Percentiles rank a stretch among this genome's conserved stretches.
Conservation (phyloP, 1,140 invertebrate species). For the Sycophaga agraensis region DNA sequence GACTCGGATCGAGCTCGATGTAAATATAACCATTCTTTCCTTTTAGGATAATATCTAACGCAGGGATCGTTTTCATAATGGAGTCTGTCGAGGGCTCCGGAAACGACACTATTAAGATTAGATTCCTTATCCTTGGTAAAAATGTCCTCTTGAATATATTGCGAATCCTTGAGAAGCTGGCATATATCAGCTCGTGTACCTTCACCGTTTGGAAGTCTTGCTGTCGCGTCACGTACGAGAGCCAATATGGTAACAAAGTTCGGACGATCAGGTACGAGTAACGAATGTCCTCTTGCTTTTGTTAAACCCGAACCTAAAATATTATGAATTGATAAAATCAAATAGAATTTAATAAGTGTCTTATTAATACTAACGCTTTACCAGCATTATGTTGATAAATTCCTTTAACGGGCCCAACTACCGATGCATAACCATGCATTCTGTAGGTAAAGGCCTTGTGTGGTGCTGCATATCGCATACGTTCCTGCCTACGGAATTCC, state of each 20-base stretch:
- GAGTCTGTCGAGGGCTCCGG: slow-evolving; percentile 83
- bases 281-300: slow-evolving; percentile 79
- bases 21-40: slow-evolving; percentile 89
- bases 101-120: slow-evolving; percentile 79
- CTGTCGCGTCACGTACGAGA: slow-evolving; percentile 88
- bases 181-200: slow-evolving; percentile 89
- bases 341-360: no score
- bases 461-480: slow-evolving; percentile 76
- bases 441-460: slow-evolving; percentile 84
- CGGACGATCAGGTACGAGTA: slow-evolving; percentile 81
- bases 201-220: slow-evolving; percentile 89
- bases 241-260: slow-evolving; percentile 90
- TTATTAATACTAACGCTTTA: slow-evolving; percentile 21
- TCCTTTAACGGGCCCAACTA: slow-evolving; percentile 88
- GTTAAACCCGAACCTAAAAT: slow-evolving; percentile 55
- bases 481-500: slow-evolving; percentile 75
- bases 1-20: slow-evolving; percentile 68
- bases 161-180: slow-evolving; percentile 79
- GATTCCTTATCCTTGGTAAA: slow-evolving; percentile 54
- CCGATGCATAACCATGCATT: slow-evolving; percentile 82
- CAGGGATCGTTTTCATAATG: slow-evolving; percentile 89
- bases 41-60: slow-evolving; percentile 84
- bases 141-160: slow-evolving; percentile 71
- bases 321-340: no score
- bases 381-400: slow-evolving; percentile 70